phyloP scores from a whole-genome alignment of 35 echinoderm and acorn worm genomes.

The Ophiothrix spiculata region DNA sequence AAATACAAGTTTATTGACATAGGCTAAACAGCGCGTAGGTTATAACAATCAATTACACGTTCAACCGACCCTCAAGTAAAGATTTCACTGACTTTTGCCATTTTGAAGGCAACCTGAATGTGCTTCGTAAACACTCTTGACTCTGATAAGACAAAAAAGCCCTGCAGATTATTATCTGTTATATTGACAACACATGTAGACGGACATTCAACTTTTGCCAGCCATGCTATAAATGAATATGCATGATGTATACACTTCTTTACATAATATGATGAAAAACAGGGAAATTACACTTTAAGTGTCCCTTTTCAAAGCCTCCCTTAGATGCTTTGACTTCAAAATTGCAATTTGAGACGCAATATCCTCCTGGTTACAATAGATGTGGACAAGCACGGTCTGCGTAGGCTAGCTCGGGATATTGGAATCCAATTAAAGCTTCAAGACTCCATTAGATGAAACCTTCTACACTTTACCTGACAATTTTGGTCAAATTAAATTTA shows the following conservation, averaged over 20 bases:
- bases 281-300: neutral
- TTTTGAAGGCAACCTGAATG: neutral
- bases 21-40: neutral
- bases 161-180: neutral
- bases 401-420: neutral
- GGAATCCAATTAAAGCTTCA: neutral
- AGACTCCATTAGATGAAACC: neutral
- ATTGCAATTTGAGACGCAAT: slow-evolving; percentile 8
- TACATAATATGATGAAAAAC: neutral
- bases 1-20: slow-evolving; percentile 4
- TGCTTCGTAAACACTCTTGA: neutral
- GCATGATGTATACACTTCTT: slow-evolving; percentile 10
- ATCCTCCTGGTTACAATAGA: neutral
- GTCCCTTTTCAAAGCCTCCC: neutral
- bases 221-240: neutral
- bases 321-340: neutral
- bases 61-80: neutral
- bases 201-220: neutral
- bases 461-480: neutral
- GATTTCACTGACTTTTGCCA: slow-evolving; percentile 1
- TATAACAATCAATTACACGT: slow-evolving; percentile 10
- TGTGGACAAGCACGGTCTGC: neutral
- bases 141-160: neutral
- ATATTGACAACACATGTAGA: neutral
- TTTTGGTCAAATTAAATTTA: neutral